Evolutionary conservation across 2,113 vertebrate genomes (phyloP).

Genomic region (Thalassarche chlororhynchos): DNA sequence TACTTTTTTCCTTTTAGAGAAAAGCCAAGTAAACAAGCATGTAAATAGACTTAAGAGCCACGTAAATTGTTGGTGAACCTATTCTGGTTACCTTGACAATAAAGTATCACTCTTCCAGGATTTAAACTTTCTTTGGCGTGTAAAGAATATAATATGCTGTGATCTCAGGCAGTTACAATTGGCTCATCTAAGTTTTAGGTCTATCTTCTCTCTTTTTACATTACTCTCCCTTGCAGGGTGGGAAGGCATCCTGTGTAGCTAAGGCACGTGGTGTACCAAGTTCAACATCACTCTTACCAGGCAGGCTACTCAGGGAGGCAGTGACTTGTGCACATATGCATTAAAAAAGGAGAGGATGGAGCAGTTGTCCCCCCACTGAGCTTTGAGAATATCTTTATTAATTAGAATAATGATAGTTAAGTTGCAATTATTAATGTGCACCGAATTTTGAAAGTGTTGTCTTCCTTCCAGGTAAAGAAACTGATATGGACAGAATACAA

Average conservation of each 20-base stretch:
- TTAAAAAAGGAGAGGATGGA: neutral
- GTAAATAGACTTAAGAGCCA: slow-evolving; percentile 75
- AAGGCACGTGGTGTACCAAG: neutral
- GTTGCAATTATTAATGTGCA: neutral
- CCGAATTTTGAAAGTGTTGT: neutral
- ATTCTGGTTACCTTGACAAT: slow-evolving; percentile 77
- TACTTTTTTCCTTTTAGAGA: slow-evolving; percentile 63
- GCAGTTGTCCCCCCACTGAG: neutral
- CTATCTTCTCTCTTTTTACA: neutral
- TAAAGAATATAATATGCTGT: neutral
- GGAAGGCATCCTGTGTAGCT: neutral
- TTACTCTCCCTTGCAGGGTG: neutral
- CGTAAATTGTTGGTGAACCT: slow-evolving; percentile 76
- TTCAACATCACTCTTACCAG: neutral
- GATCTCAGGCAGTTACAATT: neutral
- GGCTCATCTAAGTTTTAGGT: neutral
- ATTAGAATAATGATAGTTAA: neutral
- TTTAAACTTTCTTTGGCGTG: slow-evolving; percentile 54
- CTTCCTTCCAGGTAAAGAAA: neutral
- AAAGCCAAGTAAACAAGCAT: slow-evolving; percentile 80
- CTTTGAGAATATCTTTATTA: neutral
- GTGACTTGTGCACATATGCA: neutral
- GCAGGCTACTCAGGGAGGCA: neutral
- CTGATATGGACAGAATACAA: neutral
- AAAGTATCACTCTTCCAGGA: slow-evolving; percentile 55